phyloP scores from a whole-genome alignment of 1,140 invertebrate species.

The Procambarus virginalis region DNA sequence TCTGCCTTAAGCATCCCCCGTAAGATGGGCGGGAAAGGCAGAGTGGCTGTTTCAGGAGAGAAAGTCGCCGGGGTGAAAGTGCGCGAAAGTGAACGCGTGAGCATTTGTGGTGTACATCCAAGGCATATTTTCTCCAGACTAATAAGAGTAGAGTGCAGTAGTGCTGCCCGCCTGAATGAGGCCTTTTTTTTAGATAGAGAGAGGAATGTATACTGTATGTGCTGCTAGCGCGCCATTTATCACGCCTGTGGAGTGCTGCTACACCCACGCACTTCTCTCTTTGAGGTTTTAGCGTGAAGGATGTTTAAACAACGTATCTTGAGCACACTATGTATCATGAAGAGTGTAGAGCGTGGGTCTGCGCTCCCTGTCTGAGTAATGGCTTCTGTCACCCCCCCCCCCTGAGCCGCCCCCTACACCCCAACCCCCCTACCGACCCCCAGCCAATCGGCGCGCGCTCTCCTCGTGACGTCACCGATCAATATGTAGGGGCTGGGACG shows the following conservation, averaged over 20 bases:
- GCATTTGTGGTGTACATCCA: conserved; percentile 33
- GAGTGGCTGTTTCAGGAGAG: background rate
- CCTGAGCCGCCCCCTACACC: conserved; percentile 21
- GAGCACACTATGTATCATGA: conserved; percentile 27
- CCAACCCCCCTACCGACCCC: background rate
- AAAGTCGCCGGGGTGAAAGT: background rate
- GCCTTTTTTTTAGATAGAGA: conserved; percentile 4
- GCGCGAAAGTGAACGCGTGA: background rate
- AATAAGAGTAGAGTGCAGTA: conserved; percentile 29
- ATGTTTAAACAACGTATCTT: conserved; percentile 17
- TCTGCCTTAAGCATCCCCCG: background rate
- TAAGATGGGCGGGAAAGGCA: background rate
- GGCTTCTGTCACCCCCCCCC: conserved; percentile 27
- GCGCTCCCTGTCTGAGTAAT: background rate
- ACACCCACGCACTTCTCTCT: too few relatives aligned
- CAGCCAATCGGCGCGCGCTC: conserved; percentile 22
- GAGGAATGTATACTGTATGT: background rate
- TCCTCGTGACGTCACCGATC: conserved; percentile 41
- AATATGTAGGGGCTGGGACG: conserved; percentile 40
- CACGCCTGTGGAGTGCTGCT: background rate
- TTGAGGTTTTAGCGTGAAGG: conserved; percentile 1
- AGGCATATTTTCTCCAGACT: conserved; percentile 32
- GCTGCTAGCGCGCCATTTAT: background rate
- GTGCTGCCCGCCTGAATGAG: conserved; percentile 8
- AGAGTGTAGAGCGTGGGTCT: background rate